Evolutionary conservation across 2,888 invertebrate genomes (phyloP), one percentile per base, ranked within the genome.

Genomic region (Epirrhoe alternata): DNA sequence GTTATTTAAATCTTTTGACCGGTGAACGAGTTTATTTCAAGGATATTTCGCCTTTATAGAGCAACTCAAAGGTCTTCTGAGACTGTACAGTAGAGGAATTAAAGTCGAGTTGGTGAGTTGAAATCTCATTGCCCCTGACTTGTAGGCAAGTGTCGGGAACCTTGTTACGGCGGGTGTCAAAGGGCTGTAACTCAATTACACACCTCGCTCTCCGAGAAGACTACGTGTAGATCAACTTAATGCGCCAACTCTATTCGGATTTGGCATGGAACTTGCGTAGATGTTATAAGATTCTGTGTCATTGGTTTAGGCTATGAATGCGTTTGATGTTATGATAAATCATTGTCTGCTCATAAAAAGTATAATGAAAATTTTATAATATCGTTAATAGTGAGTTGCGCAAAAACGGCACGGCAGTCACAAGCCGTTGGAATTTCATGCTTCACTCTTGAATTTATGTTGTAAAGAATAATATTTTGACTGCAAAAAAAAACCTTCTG

Each of bases 181-280:
- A 92, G 92, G 89, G 87, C 87, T 84, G 81, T 90, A 91, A 93
- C 91, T 88, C 86, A 88, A 93, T 93, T 92, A 92, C 86, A 86
- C 86, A 87, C 88, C 85, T 89, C 80, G 81, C 81, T 78, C 80
- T 73, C 74, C 72, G 68, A 70, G 77, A 71, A 74, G 61, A 59
- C 57, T 66, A 62, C 64, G 64, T 67, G 61, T 57, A 62, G 62
- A 70, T 64, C 63, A 51, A 64, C 57, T 63, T 67, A 66, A 60
- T 62, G 55, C 50, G 55, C 4, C 38, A 52, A 61, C 64, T 56
- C 60, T 62, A 58, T 64, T 65, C 62, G 61, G 64, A 58, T 70
- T 65, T 64, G 17, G 50, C 53, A 42, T 53, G 47, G 61, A 45
- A 47, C 33, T 55, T 31, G 49, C 45, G 31, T 38, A 14, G 10